Evolutionary conservation across 2,113 vertebrate genomes (phyloP).

Genomic region (Tapirus terrestris): DNA sequence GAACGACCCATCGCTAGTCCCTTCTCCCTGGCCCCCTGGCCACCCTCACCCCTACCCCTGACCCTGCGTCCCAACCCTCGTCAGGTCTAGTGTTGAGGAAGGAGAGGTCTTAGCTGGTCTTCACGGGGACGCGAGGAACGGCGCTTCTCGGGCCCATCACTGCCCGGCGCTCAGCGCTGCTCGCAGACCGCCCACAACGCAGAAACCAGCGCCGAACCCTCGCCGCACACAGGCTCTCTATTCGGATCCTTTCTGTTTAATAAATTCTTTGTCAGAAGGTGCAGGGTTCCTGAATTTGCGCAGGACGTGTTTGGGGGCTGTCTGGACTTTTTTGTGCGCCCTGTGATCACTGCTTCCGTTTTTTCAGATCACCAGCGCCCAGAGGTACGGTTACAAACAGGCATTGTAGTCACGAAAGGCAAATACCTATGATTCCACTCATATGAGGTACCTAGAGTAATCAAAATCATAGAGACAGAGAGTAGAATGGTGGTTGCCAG

Average conservation of each 20-base stretch:
- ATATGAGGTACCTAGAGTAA: neutral
- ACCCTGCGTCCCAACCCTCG: too few relatives aligned
- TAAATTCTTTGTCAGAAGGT: neutral
- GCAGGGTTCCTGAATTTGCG: neutral
- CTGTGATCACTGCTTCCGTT: neutral
- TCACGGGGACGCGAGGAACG: rapidly evolving
- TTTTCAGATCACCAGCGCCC: neutral
- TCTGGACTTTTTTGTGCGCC: neutral
- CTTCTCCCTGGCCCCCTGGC: neutral
- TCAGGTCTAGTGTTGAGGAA: neutral
- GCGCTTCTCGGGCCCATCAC: neutral
- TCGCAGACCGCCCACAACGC: neutral
- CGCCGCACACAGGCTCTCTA: rapidly evolving
- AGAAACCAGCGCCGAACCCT: rapidly evolving
- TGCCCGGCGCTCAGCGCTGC: rapidly evolving
- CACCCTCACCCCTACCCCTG: neutral
- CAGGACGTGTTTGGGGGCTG: neutral
- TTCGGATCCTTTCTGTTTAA: neutral
- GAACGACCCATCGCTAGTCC: neutral
- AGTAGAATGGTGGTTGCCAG: neutral
- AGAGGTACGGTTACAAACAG: neutral
- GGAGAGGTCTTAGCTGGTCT: too few relatives aligned
- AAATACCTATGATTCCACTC: neutral
- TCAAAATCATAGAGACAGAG: neutral
- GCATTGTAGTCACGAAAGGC: neutral